These are phyloP conservation scores for Poeciliopsis retropinna DNA, from an alignment of 2,113 vertebrate genomes.

Conservation along the genomic window DNA sequence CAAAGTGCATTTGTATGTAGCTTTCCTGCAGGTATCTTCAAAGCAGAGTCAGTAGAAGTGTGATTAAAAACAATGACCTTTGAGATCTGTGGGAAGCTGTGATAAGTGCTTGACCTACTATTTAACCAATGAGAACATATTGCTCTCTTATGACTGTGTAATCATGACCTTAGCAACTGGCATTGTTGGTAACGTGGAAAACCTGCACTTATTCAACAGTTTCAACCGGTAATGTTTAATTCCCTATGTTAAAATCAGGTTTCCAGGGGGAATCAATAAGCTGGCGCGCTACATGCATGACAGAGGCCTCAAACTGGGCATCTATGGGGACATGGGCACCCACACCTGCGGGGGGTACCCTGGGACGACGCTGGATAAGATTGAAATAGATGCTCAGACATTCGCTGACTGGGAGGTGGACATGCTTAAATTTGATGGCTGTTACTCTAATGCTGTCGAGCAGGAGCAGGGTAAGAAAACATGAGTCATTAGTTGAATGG, in stretches of 20 bases:
- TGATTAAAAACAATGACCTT: background rate
- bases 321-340: conserved; percentile 90
- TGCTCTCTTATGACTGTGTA: background rate
- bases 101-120: background rate
- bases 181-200: background rate
- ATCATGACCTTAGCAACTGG: background rate
- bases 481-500: background rate
- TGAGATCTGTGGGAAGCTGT: background rate
- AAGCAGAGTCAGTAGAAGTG: conserved; percentile 14
- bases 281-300: conserved; percentile 89
- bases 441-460: conserved; percentile 81
- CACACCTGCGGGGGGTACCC: conserved; percentile 89
- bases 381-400: conserved; percentile 86
- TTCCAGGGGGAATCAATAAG: conserved; percentile 87
- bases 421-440: conserved; percentile 94
- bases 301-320: conserved; percentile 90
- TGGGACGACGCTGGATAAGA: conserved; percentile 84
- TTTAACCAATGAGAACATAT: background rate
- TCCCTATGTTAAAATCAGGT: conserved; percentile 67
- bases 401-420: conserved; percentile 93
- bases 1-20: background rate
- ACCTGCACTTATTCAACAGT: background rate
- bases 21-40: background rate
- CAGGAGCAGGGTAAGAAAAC: conserved; percentile 81
- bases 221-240: background rate